phyloP scores from a whole-genome alignment of 1,140 invertebrate genomes.

The Lordiphosa mommai region DNA sequence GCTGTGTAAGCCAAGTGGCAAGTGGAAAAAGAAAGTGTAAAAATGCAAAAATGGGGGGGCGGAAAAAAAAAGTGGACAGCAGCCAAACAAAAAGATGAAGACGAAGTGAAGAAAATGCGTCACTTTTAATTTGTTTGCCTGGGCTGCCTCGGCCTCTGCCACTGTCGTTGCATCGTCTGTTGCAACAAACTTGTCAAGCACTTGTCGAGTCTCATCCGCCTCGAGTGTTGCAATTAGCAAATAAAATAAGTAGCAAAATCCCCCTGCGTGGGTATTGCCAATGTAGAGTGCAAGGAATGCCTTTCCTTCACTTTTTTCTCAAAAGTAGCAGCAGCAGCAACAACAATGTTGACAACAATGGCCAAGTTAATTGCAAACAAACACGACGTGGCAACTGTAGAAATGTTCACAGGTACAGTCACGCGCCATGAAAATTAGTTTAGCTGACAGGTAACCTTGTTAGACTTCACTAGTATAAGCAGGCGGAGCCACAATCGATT shows the following conservation, averaged over 20 bases:
- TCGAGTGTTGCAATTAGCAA: constrained; percentile 74
- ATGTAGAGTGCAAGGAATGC: constrained; percentile 35
- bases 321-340: constrained; percentile 6
- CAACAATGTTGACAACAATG: constrained; percentile 65
- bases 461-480: too few species aligned
- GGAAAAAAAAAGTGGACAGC: not conserved
- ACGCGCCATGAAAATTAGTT: constrained; percentile 72
- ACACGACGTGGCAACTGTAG: constrained; percentile 44
- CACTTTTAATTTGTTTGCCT: constrained; percentile 73
- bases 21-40: constrained; percentile 27
- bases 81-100: not conserved
- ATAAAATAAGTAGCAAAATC: constrained; percentile 67
- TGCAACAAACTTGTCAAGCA: constrained; percentile 24
- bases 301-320: not conserved
- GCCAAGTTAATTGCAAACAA: constrained; percentile 74
- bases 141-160: constrained; percentile 13
- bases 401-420: constrained; percentile 48
- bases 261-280: constrained; percentile 32
- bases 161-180: constrained; percentile 13
- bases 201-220: constrained; percentile 34
- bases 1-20: constrained; percentile 31
- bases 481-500: too few species aligned
- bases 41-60: constrained; percentile 28
- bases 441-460: constrained; percentile 64
- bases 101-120: constrained; percentile 45